Evolutionary conservation across 2,888 invertebrate genomes (phyloP).

Genomic region (Cantharis lateralis): DNA sequence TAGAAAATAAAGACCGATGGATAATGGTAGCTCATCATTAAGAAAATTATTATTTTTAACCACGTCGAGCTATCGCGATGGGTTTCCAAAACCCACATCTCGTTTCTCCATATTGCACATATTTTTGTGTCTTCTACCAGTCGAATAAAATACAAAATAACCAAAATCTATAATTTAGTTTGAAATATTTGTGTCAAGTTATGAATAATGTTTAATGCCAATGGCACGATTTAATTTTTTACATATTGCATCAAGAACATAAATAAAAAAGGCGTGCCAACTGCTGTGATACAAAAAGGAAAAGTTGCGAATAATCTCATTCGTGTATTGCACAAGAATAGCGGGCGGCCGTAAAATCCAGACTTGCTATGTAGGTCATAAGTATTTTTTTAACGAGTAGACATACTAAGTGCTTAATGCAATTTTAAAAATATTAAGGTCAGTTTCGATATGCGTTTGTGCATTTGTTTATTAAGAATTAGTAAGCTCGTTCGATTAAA

Average conservation of each 20-base stretch:
- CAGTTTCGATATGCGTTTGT: conserved; percentile 21
- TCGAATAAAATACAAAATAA: neutral
- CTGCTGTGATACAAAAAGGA: conserved; percentile 25
- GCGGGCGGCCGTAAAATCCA: conserved; percentile 32
- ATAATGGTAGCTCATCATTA: no score
- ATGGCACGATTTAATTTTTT: conserved; percentile 24
- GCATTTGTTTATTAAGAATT: conserved; percentile 5
- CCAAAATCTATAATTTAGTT: neutral
- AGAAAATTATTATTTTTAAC: no score
- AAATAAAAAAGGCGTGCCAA: conserved; percentile 31
- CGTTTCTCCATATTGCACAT: no score
- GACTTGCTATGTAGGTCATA: conserved; percentile 29
- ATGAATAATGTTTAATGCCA: conserved; percentile 10
- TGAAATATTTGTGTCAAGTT: conserved; percentile 10
- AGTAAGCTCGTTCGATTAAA: neutral
- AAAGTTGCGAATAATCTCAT: conserved; percentile 31
- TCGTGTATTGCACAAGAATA: conserved; percentile 30
- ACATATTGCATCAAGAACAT: conserved; percentile 22
- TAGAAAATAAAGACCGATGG: no score
- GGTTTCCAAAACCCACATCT: no score
- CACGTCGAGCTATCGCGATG: no score
- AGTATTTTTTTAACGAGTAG: conserved; percentile 26
- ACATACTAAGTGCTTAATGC: conserved; percentile 24
- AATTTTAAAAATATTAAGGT: conserved; percentile 31
- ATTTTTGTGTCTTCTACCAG: no score